Evolutionary conservation across 2,888 invertebrate genomes (phyloP).

Genomic region (Gonocerus acuteangulatus): DNA sequence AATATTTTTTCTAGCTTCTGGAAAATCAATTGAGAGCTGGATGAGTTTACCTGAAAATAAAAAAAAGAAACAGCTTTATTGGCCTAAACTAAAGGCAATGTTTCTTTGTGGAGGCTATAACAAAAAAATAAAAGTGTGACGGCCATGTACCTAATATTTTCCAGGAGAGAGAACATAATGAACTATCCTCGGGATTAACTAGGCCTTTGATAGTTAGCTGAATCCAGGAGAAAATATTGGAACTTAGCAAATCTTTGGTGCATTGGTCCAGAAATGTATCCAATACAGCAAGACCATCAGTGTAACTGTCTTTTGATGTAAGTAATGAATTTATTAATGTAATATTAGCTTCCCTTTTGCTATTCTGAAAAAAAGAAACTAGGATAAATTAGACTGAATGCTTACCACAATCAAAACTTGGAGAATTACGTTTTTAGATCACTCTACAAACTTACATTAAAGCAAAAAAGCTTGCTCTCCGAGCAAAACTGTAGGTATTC

Average conservation of each 20-base stretch:
- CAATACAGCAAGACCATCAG: conserved; percentile 16
- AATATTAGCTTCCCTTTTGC: background rate
- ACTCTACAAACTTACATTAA: background rate
- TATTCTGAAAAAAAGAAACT: conserved; percentile 9
- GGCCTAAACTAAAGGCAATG: no score
- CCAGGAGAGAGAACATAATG: conserved; percentile 4
- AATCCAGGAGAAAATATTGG: conserved; percentile 25
- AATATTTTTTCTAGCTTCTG: conserved; percentile 22
- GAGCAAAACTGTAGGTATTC: conserved; percentile 4
- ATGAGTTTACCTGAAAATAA: conserved; percentile 16
- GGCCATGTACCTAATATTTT: conserved; percentile 19
- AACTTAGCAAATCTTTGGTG: conserved; percentile 12
- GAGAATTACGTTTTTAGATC: no score
- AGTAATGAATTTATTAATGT: conserved; percentile 25
- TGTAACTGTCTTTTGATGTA: conserved; percentile 2
- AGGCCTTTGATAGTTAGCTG: conserved; percentile 28
- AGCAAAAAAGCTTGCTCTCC: conserved; percentile 1
- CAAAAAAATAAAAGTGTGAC: background rate
- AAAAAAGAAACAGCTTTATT: background rate
- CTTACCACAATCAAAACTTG: no score
- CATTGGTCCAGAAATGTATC: conserved; percentile 21
- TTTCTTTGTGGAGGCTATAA: no score
- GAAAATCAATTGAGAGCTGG: conserved; percentile 12
- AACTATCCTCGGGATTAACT: conserved; percentile 2
- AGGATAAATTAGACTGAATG: background rate